phyloP scores from a whole-genome alignment of 2,888 invertebrate genomes.

The Mimumesa dahlbomi region DNA sequence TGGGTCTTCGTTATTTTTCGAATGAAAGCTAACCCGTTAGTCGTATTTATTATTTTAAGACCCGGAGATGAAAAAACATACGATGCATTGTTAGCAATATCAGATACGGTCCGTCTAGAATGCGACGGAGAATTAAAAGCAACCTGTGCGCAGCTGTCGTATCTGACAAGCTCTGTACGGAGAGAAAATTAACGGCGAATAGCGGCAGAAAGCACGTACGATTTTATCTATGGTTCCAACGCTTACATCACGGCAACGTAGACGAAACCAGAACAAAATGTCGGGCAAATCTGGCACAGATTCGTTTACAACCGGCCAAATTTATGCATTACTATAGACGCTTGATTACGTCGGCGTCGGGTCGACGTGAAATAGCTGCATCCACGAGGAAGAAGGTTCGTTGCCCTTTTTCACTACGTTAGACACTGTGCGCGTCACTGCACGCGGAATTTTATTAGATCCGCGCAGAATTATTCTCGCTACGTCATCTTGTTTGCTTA shows the following conservation, averaged over 20 bases:
- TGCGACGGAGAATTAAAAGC: slow-evolving; percentile 10
- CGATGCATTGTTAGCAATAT: not conserved
- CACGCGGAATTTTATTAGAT: too few species aligned
- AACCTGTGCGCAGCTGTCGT: slow-evolving; percentile 22
- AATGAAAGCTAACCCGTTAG: too few species aligned
- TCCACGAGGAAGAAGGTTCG: slow-evolving; percentile 51
- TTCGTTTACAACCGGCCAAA: slow-evolving; percentile 57
- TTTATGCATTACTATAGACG: slow-evolving; percentile 50
- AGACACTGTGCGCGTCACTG: slow-evolving; percentile 12
- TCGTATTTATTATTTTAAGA: too few species aligned
- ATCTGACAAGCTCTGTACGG: slow-evolving; percentile 12
- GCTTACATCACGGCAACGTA: slow-evolving; percentile 53
- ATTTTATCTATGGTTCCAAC: slow-evolving; percentile 45
- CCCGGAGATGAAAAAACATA: too few species aligned
- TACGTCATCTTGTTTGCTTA: too few species aligned
- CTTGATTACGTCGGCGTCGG: slow-evolving; percentile 27
- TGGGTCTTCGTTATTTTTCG: too few species aligned
- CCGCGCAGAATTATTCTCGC: too few species aligned
- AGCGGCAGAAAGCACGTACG: slow-evolving; percentile 14
- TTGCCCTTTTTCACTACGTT: slow-evolving; percentile 54
- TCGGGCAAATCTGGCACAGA: slow-evolving; percentile 55
- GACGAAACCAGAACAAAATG: slow-evolving; percentile 35
- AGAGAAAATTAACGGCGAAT: slow-evolving; percentile 11
- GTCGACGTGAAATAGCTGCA: slow-evolving; percentile 26
- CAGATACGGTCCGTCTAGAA: not conserved